These are phyloP conservation scores for Chionis minor DNA, from an alignment of 2,113 vertebrate genomes.

Conservation along the genomic window DNA sequence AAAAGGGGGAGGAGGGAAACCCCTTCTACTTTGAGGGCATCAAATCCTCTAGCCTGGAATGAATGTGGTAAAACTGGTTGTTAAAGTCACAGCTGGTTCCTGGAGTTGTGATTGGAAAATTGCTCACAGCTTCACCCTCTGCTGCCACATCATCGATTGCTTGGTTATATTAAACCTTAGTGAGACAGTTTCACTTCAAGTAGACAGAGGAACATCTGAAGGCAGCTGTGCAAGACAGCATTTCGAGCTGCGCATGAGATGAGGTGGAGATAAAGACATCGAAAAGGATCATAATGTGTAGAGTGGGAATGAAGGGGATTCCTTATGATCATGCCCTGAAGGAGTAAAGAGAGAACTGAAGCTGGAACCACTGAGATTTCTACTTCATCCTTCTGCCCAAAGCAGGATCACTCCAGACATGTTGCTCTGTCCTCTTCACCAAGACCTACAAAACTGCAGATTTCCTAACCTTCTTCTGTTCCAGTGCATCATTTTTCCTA, in stretches of 20 bases:
- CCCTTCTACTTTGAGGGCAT: background rate
- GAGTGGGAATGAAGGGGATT: background rate
- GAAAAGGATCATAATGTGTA: background rate
- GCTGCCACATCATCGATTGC: background rate
- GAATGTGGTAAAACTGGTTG: background rate
- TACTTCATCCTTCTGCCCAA: background rate
- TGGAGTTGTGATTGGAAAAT: background rate
- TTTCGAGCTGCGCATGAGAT: background rate
- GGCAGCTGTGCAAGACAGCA: background rate
- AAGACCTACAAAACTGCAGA: background rate
- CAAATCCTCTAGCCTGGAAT: background rate
- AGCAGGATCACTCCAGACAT: background rate
- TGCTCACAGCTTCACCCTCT: background rate
- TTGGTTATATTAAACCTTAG: background rate
- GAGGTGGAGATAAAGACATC: background rate
- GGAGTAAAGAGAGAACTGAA: background rate
- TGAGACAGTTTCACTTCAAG: background rate
- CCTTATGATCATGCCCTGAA: background rate
- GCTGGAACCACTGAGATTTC: background rate
- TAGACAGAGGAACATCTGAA: background rate
- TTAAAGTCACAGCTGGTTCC: background rate
- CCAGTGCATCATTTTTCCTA: background rate
- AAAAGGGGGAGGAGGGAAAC: accelerated
- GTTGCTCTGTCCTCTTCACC: background rate
- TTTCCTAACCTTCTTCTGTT: background rate